phyloP scores from a whole-genome alignment of 2,888 invertebrate species.

The Drosophila kuntzei region DNA sequence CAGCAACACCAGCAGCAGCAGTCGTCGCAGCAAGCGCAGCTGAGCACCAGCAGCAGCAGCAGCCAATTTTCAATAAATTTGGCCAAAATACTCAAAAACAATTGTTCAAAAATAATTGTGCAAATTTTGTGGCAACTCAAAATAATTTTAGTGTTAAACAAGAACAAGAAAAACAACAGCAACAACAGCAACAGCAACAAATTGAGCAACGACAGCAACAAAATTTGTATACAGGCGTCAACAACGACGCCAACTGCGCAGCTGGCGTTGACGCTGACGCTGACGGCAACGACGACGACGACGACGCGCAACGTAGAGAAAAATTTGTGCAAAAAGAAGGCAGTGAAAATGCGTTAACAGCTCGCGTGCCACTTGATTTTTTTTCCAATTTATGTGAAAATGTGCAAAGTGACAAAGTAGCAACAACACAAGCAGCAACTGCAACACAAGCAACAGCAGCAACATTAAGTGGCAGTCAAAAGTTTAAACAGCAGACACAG shows the following conservation, averaged over 20 bases:
- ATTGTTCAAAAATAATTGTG: conserved; percentile 31
- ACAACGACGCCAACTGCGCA: conserved; percentile 41
- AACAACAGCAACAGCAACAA: conserved; percentile 10
- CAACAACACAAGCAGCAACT: conserved; percentile 30
- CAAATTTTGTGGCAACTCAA: conserved; percentile 9
- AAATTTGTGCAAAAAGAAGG: conserved; percentile 74
- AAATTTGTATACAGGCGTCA: conserved; percentile 42
- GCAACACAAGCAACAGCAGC: conserved; percentile 43
- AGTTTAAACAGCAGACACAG: conserved; percentile 21
- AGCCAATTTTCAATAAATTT: conserved; percentile 32
- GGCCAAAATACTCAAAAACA: conserved; percentile 24
- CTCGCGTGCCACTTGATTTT: conserved; percentile 54
- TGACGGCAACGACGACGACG: conserved; percentile 39
- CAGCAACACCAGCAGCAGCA: conserved; percentile 55
- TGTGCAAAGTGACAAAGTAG: conserved; percentile 63
- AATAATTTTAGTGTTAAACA: conserved; percentile 11
- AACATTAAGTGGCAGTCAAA: conserved; percentile 25
- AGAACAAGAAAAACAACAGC: conserved; percentile 14
- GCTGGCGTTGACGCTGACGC: conserved; percentile 37
- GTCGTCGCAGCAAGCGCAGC: conserved; percentile 76
- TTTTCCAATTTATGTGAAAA: conserved; percentile 64
- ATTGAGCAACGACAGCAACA: conserved; percentile 10
- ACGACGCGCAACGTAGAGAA: conserved; percentile 72
- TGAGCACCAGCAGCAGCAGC: conserved; percentile 76
- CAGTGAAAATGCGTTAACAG: conserved; percentile 59